Percentiles rank a stretch among this genome's conserved stretches.
phyloP scores from a whole-genome alignment of 2,888 invertebrate genomes.

The Leucania comma region DNA sequence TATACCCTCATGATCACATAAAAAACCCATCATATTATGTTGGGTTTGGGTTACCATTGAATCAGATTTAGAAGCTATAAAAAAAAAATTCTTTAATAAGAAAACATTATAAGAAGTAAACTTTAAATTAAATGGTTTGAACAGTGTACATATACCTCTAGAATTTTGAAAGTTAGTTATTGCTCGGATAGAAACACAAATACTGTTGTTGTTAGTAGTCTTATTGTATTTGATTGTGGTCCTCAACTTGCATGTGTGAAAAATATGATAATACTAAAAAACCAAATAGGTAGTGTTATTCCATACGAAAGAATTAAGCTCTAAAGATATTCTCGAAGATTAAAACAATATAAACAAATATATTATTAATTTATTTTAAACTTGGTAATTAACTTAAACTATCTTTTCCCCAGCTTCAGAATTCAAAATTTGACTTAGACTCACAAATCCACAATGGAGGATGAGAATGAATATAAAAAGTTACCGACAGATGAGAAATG shows the following conservation, averaged over 20 bases:
- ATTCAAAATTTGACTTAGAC: slow-evolving; percentile 63
- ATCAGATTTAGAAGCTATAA: background rate
- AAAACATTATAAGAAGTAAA: too few species aligned
- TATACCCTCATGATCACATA: slow-evolving; percentile 25
- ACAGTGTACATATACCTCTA: too few species aligned
- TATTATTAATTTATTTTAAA: background rate
- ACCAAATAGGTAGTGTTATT: background rate
- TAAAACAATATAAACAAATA: too few species aligned
- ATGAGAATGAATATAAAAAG: slow-evolving; percentile 97
- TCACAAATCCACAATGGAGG: slow-evolving; percentile 92
- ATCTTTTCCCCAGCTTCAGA: slow-evolving; percentile 34
- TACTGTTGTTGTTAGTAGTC: too few species aligned
- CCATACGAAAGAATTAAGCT: background rate
- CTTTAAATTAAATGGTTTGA: too few species aligned
- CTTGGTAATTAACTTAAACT: background rate
- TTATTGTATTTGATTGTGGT: too few species aligned
- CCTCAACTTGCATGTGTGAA: too few species aligned
- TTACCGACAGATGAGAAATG: slow-evolving; percentile 97
- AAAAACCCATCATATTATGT: background rate
- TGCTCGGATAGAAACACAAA: too few species aligned
- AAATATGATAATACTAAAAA: too few species aligned
- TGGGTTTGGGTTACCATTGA: background rate
- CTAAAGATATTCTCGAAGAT: background rate
- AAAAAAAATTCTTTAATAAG: background rate
- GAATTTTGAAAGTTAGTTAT: too few species aligned